These are phyloP conservation scores for Pseudois nayaur DNA, from an alignment of 2,113 vertebrate genomes.

Conservation along the genomic window DNA sequence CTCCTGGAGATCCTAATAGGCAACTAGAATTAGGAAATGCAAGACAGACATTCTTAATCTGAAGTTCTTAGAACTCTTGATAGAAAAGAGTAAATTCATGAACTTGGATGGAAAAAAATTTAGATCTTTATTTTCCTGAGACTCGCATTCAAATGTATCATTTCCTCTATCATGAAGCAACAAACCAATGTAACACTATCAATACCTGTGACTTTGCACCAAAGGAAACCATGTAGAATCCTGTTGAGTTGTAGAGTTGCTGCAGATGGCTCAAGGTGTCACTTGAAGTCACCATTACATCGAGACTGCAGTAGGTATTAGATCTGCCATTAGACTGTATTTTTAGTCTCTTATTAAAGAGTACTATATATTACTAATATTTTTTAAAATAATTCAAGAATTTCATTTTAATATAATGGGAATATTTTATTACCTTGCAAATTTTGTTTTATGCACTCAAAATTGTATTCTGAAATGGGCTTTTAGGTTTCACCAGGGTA, in stretches of 20 bases:
- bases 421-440: background rate
- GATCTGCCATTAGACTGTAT: background rate
- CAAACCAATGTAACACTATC: background rate
- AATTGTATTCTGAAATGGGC: background rate
- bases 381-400: background rate
- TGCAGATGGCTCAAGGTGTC: background rate
- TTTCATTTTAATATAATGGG: background rate
- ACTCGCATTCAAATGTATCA: background rate
- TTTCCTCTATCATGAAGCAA: background rate
- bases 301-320: background rate
- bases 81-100: background rate
- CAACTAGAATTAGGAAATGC: background rate
- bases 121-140: background rate
- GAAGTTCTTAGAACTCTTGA: background rate
- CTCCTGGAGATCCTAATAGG: background rate
- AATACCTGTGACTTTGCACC: background rate
- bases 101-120: background rate
- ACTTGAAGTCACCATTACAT: background rate
- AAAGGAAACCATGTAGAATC: background rate
- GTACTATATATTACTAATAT: background rate
- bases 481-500: background rate
- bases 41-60: background rate
- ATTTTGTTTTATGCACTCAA: background rate
- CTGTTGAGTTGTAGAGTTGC: background rate
- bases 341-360: background rate